These are phyloP conservation scores for Labeo catla DNA, from an alignment of 2,113 vertebrate genomes.

Conservation along the genomic window DNA sequence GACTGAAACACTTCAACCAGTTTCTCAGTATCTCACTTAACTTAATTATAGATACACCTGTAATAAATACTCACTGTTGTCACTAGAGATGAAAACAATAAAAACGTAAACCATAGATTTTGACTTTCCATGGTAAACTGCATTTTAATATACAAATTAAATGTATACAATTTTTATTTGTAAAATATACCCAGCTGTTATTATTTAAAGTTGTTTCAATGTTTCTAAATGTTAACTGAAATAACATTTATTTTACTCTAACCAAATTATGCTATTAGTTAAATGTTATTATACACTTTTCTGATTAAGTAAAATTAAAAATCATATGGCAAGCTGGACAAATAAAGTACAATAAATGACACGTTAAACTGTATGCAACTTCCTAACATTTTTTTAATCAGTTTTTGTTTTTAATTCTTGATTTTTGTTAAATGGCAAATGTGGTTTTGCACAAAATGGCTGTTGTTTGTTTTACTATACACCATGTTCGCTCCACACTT, in stretches of 20 bases:
- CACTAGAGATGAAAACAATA: not conserved
- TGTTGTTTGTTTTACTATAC: not conserved
- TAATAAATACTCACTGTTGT: not conserved
- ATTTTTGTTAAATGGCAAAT: no score
- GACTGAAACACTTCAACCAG: not conserved
- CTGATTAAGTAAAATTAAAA: not conserved
- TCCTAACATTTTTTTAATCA: not conserved
- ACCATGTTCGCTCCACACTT: not conserved
- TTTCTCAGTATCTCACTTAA: not conserved
- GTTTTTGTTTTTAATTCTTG: not conserved
- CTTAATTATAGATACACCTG: not conserved
- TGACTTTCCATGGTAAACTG: not conserved
- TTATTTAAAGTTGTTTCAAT: not conserved
- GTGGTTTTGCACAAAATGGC: not conserved
- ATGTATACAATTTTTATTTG: not conserved
- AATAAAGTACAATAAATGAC: not conserved
- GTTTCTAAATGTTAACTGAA: not conserved
- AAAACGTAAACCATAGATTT: not conserved
- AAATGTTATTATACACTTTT: not conserved
- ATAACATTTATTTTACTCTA: not conserved
- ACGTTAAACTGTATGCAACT: not conserved
- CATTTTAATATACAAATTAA: not conserved
- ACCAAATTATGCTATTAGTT: not conserved
- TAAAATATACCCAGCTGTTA: no score
- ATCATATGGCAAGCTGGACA: not conserved